These are phyloP conservation scores for Calyptommatus sinebrachiatus DNA, from an alignment of 2,113 vertebrate species.

Conservation along the genomic window DNA sequence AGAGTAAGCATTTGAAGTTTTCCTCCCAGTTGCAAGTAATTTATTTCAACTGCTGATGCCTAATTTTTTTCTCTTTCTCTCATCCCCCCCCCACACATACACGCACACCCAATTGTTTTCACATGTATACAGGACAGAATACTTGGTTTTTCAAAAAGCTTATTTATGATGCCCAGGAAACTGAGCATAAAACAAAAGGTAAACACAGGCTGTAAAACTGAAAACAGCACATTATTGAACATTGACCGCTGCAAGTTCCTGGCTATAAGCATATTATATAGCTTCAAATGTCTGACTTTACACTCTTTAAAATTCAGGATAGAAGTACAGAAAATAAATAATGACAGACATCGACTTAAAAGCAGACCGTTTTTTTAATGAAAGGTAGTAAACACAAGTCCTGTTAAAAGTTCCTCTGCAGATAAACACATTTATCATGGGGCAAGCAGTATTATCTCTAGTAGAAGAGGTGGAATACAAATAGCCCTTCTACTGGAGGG, in stretches of 20 bases:
- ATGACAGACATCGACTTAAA: constrained; percentile 2
- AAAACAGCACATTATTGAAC: constrained; percentile 6
- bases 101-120: neutral
- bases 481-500: neutral
- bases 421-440: constrained; percentile 23
- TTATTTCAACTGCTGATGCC: neutral
- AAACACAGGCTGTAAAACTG: neutral
- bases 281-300: constrained; percentile 14
- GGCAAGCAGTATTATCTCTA: fast-evolving
- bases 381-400: neutral
- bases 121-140: neutral
- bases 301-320: constrained; percentile 32
- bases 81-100: neutral
- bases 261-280: neutral
- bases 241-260: neutral
- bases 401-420: neutral
- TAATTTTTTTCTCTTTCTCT: neutral
- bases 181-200: neutral
- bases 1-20: neutral
- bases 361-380: constrained; percentile 29
- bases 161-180: neutral
- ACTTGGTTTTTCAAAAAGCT: neutral
- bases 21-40: neutral
- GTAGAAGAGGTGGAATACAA: constrained; percentile 19
- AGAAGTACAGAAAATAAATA: constrained; percentile 32